Percentiles rank a stretch among this genome's conserved stretches.
These are phyloP conservation scores for Cyclopterus lumpus DNA, from an alignment of 2,797 vertebrate species.

Conservation along the genomic window DNA sequence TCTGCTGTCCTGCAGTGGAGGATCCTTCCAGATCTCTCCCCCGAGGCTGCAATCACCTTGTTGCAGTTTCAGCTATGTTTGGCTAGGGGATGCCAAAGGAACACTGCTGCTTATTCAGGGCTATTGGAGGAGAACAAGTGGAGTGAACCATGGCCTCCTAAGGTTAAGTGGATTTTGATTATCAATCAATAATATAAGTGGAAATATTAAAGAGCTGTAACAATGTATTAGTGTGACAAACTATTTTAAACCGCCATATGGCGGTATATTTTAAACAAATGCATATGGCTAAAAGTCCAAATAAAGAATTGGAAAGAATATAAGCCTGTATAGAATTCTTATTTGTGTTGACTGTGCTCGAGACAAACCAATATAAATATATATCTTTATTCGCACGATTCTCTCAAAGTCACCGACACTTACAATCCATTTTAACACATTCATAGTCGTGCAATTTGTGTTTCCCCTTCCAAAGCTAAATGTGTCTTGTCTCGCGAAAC, in stretches of 20 bases:
- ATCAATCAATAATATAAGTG: background rate
- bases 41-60: background rate
- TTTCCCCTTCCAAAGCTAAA: conserved; percentile 70
- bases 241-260: no score
- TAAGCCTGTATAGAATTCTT: background rate
- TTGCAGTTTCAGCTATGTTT: conserved; percentile 67
- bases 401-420: conserved; percentile 40
- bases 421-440: conserved; percentile 36
- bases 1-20: background rate
- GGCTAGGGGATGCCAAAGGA: conserved; percentile 80
- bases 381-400: conserved; percentile 31
- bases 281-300: background rate
- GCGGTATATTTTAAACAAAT: background rate
- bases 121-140: conserved; percentile 34
- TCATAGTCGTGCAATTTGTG: conserved; percentile 58
- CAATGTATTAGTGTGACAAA: background rate
- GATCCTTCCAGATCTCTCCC: background rate
- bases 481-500: conserved; percentile 71
- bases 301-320: background rate
- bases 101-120: conserved; percentile 40
- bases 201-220: background rate
- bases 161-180: background rate
- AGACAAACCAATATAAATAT: background rate
- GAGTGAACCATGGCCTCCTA: conserved; percentile 39
- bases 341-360: background rate